A percentile compares a stretch with the other conserved stretches of the same genome.
These are phyloP conservation scores for Acanthaster planci DNA, from an alignment of 35 echinoderm and acorn worm genomes.

Conservation along the genomic window DNA sequence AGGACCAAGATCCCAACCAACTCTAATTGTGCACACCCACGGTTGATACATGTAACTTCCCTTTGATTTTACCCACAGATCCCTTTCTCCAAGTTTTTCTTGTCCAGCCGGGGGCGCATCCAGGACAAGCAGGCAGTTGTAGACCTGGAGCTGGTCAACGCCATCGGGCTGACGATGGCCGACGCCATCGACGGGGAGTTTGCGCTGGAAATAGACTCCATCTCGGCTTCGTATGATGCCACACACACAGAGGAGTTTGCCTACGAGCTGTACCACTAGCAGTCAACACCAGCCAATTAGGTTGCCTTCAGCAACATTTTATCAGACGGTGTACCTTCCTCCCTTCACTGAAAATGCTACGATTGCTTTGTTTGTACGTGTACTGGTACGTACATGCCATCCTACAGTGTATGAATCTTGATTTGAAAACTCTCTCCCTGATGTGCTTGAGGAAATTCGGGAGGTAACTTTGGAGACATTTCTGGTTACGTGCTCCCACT, in stretches of 20 bases:
- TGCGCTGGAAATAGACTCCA: slow-evolving; percentile 82
- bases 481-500: too few relatives aligned
- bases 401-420: too few relatives aligned
- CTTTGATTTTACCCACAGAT: slow-evolving; percentile 62
- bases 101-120: slow-evolving; percentile 79
- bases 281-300: too few relatives aligned
- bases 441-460: too few relatives aligned
- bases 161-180: slow-evolving; percentile 77
- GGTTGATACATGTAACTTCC: neutral
- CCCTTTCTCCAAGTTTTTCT: slow-evolving; percentile 97
- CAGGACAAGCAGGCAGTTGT: slow-evolving; percentile 77
- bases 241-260: slow-evolving; percentile 88
- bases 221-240: slow-evolving; percentile 72
- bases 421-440: too few relatives aligned
- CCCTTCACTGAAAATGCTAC: too few relatives aligned
- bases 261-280: slow-evolving; percentile 65
- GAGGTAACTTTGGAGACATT: too few relatives aligned
- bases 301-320: neutral
- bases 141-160: slow-evolving; percentile 73
- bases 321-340: too few relatives aligned
- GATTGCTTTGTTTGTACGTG: too few relatives aligned
- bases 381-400: too few relatives aligned
- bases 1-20: too few relatives aligned
- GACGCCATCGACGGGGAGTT: slow-evolving; percentile 93
- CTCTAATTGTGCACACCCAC: too few relatives aligned